Percentiles rank a stretch among this genome's conserved stretches.
phyloP scores from a whole-genome alignment of 2,888 invertebrate genomes.

The Spisula solida region DNA sequence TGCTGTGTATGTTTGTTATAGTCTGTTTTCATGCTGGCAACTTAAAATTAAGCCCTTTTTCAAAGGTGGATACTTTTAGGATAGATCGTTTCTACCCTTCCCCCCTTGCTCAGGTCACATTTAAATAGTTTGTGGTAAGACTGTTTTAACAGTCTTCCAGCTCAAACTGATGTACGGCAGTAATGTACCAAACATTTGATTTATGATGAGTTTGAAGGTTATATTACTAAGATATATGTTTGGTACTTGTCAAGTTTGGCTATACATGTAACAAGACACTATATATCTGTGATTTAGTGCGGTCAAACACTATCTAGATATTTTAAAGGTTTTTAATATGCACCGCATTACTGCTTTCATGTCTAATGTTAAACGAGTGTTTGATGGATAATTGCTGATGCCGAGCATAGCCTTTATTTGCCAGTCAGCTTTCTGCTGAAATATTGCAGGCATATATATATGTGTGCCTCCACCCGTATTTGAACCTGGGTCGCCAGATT shows the following conservation, averaged over 20 bases:
- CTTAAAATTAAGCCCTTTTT: neutral
- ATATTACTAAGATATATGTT: no score
- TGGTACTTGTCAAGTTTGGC: neutral
- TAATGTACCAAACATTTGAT: neutral
- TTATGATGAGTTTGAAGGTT: neutral
- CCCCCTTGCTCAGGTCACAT: neutral
- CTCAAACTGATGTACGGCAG: no score
- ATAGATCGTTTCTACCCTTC: neutral
- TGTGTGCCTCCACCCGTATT: no score
- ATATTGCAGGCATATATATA: no score
- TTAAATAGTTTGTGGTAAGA: no score
- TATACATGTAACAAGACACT: slow-evolving; percentile 19
- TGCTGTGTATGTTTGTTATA: neutral
- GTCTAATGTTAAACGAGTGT: no score
- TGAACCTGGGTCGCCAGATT: no score
- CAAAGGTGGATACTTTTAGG: neutral
- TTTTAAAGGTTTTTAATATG: neutral
- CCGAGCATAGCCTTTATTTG: no score
- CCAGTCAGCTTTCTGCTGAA: no score
- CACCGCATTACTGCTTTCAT: neutral
- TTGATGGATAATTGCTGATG: no score
- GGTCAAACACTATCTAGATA: neutral
- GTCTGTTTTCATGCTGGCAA: neutral
- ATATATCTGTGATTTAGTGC: neutral
- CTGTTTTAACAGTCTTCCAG: no score